Conservation (phyloP, 1,140 invertebrate species). For the Aphis craccivora region DNA sequence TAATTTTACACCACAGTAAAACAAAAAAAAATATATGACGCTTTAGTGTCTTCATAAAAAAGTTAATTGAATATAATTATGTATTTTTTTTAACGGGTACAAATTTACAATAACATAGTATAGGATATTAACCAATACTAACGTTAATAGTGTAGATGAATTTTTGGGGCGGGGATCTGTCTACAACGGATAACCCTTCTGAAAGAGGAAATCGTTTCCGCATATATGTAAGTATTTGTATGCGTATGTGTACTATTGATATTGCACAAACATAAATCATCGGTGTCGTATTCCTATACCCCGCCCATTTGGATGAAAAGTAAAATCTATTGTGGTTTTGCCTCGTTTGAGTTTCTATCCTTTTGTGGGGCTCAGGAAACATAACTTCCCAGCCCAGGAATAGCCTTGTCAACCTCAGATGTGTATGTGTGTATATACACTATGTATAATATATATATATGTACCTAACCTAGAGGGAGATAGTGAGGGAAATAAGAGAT, state of each 20-base stretch:
- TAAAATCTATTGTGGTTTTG: slow-evolving; percentile 30
- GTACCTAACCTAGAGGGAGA: not conserved
- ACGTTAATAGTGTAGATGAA: not conserved
- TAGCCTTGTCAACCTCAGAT: not conserved
- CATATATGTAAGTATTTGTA: not conserved
- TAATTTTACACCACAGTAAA: not conserved
- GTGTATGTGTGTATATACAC: not conserved
- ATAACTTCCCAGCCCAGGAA: not conserved
- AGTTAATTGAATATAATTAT: not conserved
- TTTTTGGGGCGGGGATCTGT: not conserved
- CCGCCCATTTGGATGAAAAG: slow-evolving; percentile 18
- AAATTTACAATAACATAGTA: not conserved
- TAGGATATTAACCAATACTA: not conserved
- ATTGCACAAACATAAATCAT: slow-evolving; percentile 32
- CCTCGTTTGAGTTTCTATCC: slow-evolving; percentile 27
- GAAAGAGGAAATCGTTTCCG: not conserved
- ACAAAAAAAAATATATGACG: not conserved
- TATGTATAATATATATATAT: not conserved
- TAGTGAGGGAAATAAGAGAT: not conserved
- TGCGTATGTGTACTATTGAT: not conserved
- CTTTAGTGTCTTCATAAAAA: not conserved
- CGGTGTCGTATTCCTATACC: not conserved
- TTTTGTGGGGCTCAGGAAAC: slow-evolving; percentile 8
- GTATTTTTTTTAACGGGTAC: not conserved
- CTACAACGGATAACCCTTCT: not conserved